These are phyloP conservation scores for Hoplostethus atlanticus DNA, from an alignment of 2,797 vertebrate species.

Conservation along the genomic window DNA sequence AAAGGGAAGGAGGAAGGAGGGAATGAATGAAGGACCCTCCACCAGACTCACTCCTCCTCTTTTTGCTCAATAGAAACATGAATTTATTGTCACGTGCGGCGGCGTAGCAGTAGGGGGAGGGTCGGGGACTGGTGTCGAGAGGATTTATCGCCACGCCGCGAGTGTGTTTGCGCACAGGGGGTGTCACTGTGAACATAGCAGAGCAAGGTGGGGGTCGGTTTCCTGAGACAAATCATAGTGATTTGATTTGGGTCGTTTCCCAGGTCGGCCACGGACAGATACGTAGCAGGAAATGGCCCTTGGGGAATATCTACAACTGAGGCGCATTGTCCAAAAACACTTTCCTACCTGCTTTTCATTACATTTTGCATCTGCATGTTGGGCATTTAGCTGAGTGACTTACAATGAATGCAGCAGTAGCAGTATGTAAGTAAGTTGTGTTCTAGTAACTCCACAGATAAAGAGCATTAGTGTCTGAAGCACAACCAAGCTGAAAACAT, in stretches of 20 bases:
- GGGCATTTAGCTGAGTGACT: conserved; percentile 29
- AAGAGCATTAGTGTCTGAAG: too few relatives aligned
- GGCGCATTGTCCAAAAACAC: conserved; percentile 54
- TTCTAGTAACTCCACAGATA: too few relatives aligned
- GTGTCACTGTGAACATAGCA: conserved; percentile 47
- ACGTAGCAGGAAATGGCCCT: conserved; percentile 46
- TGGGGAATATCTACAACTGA: conserved; percentile 58
- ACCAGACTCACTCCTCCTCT: conserved; percentile 44
- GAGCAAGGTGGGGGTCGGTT: conserved; percentile 61
- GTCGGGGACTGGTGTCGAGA: conserved; percentile 37
- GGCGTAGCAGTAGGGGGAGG: conserved; percentile 26
- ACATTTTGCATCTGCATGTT: conserved; percentile 37
- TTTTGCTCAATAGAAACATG: conserved; percentile 66
- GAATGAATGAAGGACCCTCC: conserved; percentile 56
- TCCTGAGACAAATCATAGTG: conserved; percentile 76
- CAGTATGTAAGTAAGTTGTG: too few relatives aligned
- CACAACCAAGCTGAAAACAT: too few relatives aligned
- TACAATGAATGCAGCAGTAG: conserved; percentile 12
- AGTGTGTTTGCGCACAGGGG: conserved; percentile 59
- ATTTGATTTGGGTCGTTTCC: conserved; percentile 72
- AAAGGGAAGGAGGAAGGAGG: conserved; percentile 23
- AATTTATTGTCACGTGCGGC: conserved; percentile 60
- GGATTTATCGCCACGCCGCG: conserved; percentile 69
- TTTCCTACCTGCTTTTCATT: conserved; percentile 58
- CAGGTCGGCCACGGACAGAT: conserved; percentile 45